Evolutionary conservation across 2,888 invertebrate species (phyloP).

Genomic region (Dorcus hopei): DNA sequence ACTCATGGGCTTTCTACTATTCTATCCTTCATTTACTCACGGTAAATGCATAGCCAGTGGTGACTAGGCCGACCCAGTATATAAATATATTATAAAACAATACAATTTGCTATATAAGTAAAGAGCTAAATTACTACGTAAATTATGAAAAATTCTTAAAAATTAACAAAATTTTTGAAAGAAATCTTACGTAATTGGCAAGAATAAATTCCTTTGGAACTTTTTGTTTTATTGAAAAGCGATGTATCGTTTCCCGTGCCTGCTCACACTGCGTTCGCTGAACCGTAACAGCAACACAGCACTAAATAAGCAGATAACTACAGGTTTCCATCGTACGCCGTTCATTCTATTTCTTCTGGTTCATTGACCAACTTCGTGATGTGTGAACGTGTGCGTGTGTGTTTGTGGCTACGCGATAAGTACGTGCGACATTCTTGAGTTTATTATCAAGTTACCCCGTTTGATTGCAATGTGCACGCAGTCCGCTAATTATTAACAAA

Average conservation of each 20-base stretch:
- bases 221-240: too few relatives aligned
- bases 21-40: too few relatives aligned
- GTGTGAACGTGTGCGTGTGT: constrained; percentile 14
- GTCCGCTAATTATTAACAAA: not conserved
- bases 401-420: constrained; percentile 1
- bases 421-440: constrained; percentile 1
- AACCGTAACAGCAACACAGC: constrained; percentile 28
- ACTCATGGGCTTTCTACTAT: too few relatives aligned
- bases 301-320: constrained; percentile 27
- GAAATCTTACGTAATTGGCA: too few relatives aligned
- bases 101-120: too few relatives aligned
- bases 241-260: not conserved
- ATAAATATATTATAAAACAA: too few relatives aligned
- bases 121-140: too few relatives aligned
- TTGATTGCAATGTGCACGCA: not conserved
- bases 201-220: too few relatives aligned
- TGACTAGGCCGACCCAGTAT: too few relatives aligned
- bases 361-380: constrained; percentile 27
- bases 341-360: constrained; percentile 22
- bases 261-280: constrained; percentile 12
- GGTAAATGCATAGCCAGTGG: too few relatives aligned
- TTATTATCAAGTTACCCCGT: constrained; percentile 4
- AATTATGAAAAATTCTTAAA: too few relatives aligned
- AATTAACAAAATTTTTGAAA: too few relatives aligned
- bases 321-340: constrained; percentile 22